Evolutionary conservation across 2,797 vertebrate genomes (phyloP), one percentile per base, ranked within the genome.

Genomic region (Todus mexicanus): DNA sequence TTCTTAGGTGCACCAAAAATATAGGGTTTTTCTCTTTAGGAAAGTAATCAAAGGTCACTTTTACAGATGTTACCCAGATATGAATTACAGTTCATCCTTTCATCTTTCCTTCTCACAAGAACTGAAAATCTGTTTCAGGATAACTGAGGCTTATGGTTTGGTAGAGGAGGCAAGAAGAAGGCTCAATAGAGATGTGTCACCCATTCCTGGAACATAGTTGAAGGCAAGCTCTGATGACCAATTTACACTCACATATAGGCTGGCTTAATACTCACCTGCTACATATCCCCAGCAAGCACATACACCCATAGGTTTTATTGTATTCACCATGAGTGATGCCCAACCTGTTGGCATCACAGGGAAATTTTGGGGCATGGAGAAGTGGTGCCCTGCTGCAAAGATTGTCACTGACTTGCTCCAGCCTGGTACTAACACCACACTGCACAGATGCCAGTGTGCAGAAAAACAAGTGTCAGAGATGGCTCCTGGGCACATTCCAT

Each of bases 401-500:
- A 23, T 33, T 48, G 33, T 31, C 64, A 47, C 25, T 66, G 31
- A 40, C 15, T 77, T 29, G 56, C 4, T 7, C 18, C 37, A 65
- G 26, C 15, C 37, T 69, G 21, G 21, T 61, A 45, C 11, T 33
- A 61, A 29, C 27, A 50, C 33, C 68, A 38, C 26, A 15, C 42
- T 47, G 19, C 47, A 33, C 59, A 60, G 21, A 71, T 31, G 15
- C n/a, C 51, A 50, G 15, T 0, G 0, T 31, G 51, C 31, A 84
- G 64, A 66, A 75, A 54, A 71, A 4, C 7, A 4, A 8, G 25
- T 26, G 10, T 12, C 23, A n/a, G 65, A 81, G 54, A 15, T 9
- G 14, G n/a, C 35, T 88, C 23, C 50, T 1, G 1, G 54, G 43
- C 0, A 0, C 0, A 0, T 38, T 15, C 38, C 18, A 22, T 25